Evolutionary conservation across 2,888 invertebrate species (phyloP), one percentile per base, ranked within the genome.

Genomic region (Pachliopta kotzebuea): DNA sequence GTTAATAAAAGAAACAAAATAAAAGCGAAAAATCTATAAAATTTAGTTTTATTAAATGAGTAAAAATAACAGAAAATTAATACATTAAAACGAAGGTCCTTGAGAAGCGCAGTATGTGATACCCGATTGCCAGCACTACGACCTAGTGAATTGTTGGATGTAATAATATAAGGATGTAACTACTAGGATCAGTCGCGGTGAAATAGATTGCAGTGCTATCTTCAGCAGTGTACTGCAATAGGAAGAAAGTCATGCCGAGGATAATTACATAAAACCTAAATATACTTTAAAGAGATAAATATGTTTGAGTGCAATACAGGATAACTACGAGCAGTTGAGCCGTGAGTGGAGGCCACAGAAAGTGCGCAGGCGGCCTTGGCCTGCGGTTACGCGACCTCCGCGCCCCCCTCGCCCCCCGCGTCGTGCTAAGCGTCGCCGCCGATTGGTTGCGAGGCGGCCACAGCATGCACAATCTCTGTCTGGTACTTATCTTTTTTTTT

Each of bases 331-430:
- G 80, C 95, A 95, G 81, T 92, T 95, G 76, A 93, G 94, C 70
- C 95, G 95, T 75, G 95, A 95, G 84, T 94, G 94, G 59, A 95
- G 95, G 84, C 96, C 96, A 80, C 95, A 95, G 92, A 95, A 96
- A 93, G 90, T 93, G 88, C 93, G 42, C 92, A 93, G 91, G 90
- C 76, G 93, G 88, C 76, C 93, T 80, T 93, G 91, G 82, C 83
- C 68, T 79, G 83, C 70, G 80, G 83, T 69, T 62, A 75, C 72
- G 65, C 74, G 63, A 69, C 69, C 65, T 7, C 61, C 74, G 73
- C 60, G 70, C 64, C 74, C 62, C 69, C 70, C 72, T 63, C 74
- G 63, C 70, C 69, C 65, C 4, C 65, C 74, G 72, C 60, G 70
- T 64, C 74, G 68, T 61, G 71, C 67, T 69, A 65, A 76, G 70